phyloP scores from a whole-genome alignment of 2,797 vertebrate species.

The Dipus sagitta region DNA sequence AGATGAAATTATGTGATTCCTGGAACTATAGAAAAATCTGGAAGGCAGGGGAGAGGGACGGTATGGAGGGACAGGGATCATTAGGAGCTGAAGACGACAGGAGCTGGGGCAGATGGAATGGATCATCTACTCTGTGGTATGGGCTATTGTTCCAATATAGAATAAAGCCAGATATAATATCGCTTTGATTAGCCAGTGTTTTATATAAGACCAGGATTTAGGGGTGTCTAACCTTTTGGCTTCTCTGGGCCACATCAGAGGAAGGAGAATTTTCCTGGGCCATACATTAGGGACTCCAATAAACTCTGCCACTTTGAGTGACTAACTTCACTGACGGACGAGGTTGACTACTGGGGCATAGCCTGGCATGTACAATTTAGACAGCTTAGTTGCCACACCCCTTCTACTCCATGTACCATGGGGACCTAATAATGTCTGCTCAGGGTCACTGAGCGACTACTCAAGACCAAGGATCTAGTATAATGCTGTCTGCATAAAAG shows the following conservation, averaged over 20 bases:
- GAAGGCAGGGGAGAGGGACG: neutral
- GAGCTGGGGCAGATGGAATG: neutral
- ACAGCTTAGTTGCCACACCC: too few species aligned
- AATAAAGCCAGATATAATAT: neutral
- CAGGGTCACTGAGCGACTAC: neutral
- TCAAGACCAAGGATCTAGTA: neutral
- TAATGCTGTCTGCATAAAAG: neutral
- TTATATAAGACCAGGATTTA: neutral
- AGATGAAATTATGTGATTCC: neutral
- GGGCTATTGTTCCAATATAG: constrained; percentile 31
- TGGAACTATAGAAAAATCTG: neutral
- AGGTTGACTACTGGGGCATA: neutral
- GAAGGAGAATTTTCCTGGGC: too few species aligned
- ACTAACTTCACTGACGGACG: neutral
- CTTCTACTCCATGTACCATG: too few species aligned
- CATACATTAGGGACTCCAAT: neutral
- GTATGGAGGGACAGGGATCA: neutral
- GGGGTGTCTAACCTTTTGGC: too few species aligned
- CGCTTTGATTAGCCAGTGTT: neutral
- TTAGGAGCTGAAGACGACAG: neutral
- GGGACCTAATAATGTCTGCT: neutral
- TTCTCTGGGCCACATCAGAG: too few species aligned
- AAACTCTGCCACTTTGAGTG: neutral
- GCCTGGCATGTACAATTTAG: neutral
- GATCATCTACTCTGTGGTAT: neutral